Base-by-base conservation (phyloP, 1,140 invertebrate species). In the Lethocerus indicus region DNA sequence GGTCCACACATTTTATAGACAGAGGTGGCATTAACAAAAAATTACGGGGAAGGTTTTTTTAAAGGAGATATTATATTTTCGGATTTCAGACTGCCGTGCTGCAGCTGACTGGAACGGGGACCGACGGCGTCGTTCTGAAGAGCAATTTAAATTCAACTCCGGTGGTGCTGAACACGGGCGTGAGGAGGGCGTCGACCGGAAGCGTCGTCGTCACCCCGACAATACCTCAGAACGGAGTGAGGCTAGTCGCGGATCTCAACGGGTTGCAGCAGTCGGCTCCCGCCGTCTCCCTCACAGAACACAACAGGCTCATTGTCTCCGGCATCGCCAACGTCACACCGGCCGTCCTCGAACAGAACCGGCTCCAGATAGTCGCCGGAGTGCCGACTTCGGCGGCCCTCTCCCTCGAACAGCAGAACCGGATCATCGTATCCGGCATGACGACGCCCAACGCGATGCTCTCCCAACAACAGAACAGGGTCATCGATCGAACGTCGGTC, bases 41-140 rank as follows among this genome's bases (percentile, higher is more conserved):
- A 32, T 9, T 32, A 9, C 9, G n/a, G n/a, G 9, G 9, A 9
- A 32, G 9, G 9, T 32, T 9, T 32, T 39, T 39, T 39, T 3
- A 39, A 39, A 39, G 16, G 4, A 14, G n/a, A 1, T 39, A 13
- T 39, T 39, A 1, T n/a, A 1, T 39, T 20, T 44, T 44, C n/a
- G 43, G 9, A 35, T 54, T 55, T 18, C 56, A 60, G 54, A 60
- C 57, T 28, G 57, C 58, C 25, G 59, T 60, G n/a, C 29, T 59
- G 27, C 51, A 60, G 52, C 37, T 57, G 50, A 37, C 37, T 48
- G 49, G 55, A 46, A 29, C 54, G 35, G 51, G 49, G 28, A 27
- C 56, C 16, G 59, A 59, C 46, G 52, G 52, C 3, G 23, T 51
- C 21, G 49, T 54, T 4, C 25, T 54, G 2, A 54, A 50, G 41